Base-by-base conservation (phyloP, 1,140 invertebrate species). In the Anthonomus grandis region DNA sequence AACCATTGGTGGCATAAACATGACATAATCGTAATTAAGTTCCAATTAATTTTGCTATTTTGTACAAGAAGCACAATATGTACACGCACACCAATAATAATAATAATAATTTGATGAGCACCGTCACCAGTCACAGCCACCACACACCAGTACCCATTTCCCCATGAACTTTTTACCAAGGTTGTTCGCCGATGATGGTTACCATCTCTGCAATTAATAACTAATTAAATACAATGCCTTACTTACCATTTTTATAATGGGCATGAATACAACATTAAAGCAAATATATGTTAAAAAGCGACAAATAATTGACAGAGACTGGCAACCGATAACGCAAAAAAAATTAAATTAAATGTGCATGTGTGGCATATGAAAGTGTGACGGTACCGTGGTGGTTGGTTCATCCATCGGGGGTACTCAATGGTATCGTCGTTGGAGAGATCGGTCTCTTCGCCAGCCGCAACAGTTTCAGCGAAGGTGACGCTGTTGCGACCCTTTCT, bases 331-430 rank as follows among this genome's bases (percentile, higher is more conserved):
- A 3, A 23, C 4, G 12, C 27, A 41, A 10, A 38, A 9, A 9
- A 15, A n/a, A 13, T 8, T 41, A 51, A 21, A 12, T 24, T 51
- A 38, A 27, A 23, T 52, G 25, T 44, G 52, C 42, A 34, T 51
- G 38, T 51, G 54, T 57, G 54, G 46, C 22, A 57, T 41, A 57
- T 57, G 54, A 57, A 57, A 48, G 44, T 22, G 48, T 57, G 54
- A 54, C 36, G 63, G 62, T 64, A 67, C 62, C 73, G 74, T 73
- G 77, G 75, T 46, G 65, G 60, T 58, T 64, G 54, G 41, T 65
- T 51, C 48, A 76, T 65, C 74, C 74, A 76, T 57, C 71, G 69
- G 53, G 69, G 67, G 63, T 76, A 76, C 49, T 74, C 63, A 59
- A 76, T 52, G 38, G 74, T 56, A 45, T 67, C 62, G 6, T 70